phyloP scores from a whole-genome alignment of 2,113 vertebrate species.

The Gorsachius goisagi region DNA sequence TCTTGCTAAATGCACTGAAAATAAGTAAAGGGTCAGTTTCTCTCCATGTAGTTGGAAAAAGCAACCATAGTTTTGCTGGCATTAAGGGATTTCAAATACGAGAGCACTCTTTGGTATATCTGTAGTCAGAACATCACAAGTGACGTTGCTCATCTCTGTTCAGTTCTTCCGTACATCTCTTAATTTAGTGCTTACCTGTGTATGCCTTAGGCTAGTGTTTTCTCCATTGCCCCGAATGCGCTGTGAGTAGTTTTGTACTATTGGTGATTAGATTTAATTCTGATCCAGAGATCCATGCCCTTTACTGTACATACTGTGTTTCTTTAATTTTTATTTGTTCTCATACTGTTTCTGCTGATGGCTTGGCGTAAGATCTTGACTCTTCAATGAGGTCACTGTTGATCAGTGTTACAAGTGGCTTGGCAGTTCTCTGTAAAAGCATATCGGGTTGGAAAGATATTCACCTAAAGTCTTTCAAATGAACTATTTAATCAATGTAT shows the following conservation, averaged over 20 bases:
- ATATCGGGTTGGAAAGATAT: conserved; percentile 78
- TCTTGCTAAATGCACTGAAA: conserved; percentile 70
- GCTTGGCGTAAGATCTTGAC: conserved; percentile 81
- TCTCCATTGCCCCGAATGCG: conserved; percentile 71
- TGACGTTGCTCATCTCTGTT: conserved; percentile 67
- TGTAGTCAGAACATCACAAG: conserved; percentile 61
- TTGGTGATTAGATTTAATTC: conserved; percentile 76
- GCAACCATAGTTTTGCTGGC: conserved; percentile 38
- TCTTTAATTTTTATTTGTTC: conserved; percentile 76
- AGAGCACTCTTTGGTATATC: conserved; percentile 63
- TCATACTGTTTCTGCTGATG: conserved; percentile 84
- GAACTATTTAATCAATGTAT: conserved; percentile 85
- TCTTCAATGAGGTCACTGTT: conserved; percentile 83
- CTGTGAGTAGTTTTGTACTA: conserved; percentile 83
- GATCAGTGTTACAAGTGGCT: conserved; percentile 85
- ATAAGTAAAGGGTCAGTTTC: conserved; percentile 68
- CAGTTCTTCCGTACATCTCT: conserved; percentile 69
- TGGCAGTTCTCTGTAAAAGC: conserved; percentile 83
- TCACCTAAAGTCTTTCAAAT: conserved; percentile 80
- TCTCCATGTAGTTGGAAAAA: conserved; percentile 51
- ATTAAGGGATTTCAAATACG: conserved; percentile 29
- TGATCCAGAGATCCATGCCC: conserved; percentile 69
- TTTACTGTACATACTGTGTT: conserved; percentile 80
- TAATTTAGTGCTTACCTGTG: conserved; percentile 72
- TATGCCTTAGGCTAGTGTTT: conserved; percentile 74